Evolutionary conservation across 2,888 invertebrate genomes (phyloP).

Genomic region (Lagria hirta): DNA sequence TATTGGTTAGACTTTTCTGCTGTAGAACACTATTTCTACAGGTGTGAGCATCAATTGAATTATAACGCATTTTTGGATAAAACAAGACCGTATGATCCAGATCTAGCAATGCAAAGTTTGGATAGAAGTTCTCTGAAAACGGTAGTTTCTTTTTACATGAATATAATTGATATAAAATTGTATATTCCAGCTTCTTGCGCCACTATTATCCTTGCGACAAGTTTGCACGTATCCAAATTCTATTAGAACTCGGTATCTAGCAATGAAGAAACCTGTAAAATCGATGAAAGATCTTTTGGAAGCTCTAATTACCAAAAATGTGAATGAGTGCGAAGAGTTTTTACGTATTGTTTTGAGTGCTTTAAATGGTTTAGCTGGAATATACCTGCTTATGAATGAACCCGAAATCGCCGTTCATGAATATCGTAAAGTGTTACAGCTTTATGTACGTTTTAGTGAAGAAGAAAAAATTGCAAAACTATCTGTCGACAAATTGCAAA

Average conservation of each 20-base stretch:
- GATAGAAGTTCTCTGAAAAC: conserved; percentile 53
- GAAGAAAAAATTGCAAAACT: conserved; percentile 52
- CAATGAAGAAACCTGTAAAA: conserved; percentile 58
- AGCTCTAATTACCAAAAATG: conserved; percentile 64
- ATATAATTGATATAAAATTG: conserved; percentile 4
- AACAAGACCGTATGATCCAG: conserved; percentile 52
- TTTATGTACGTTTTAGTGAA: conserved; percentile 49
- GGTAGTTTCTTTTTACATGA: conserved; percentile 37
- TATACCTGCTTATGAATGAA: conserved; percentile 60
- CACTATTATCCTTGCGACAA: conserved; percentile 67
- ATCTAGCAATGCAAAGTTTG: conserved; percentile 54
- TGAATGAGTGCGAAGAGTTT: conserved; percentile 63
- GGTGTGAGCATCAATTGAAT: conserved; percentile 61
- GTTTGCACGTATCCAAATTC: conserved; percentile 72
- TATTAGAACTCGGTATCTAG: conserved; percentile 58
- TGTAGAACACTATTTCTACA: conserved; percentile 73
- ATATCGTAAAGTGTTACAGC: conserved; percentile 63
- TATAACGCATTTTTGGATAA: conserved; percentile 55
- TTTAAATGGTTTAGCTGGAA: conserved; percentile 70
- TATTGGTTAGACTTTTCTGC: conserved; percentile 69
- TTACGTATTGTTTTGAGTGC: conserved; percentile 64
- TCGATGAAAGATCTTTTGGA: conserved; percentile 67
- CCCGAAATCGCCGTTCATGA: conserved; percentile 59
- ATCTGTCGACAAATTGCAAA: conserved; percentile 64
- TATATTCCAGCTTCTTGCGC: conserved; percentile 59